A percentile compares a stretch with the other conserved stretches of the same genome.
Conservation (phyloP, 2,797 vertebrate genomes). For the Oceanodroma leucorhoa region DNA sequence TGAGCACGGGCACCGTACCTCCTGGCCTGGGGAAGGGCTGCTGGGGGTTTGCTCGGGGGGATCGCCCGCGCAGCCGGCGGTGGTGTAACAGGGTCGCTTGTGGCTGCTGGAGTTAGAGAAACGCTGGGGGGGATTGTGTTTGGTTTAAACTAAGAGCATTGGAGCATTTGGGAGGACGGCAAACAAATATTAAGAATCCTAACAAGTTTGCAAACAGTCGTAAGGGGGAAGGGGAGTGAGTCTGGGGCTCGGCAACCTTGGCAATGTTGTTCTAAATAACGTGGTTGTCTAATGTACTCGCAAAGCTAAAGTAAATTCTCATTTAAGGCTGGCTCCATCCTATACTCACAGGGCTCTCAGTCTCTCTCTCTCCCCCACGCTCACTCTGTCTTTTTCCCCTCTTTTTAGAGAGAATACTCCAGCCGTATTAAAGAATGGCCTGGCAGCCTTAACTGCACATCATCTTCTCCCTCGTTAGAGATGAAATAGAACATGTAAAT, state of each 20-base stretch:
- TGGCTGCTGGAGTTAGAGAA: not conserved
- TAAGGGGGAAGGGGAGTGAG: not conserved
- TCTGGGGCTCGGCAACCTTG: not conserved
- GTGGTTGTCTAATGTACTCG: not conserved
- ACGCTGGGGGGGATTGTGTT: rapidly evolving
- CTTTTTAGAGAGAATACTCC: not conserved
- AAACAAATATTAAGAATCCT: not conserved
- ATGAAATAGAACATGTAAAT: constrained; percentile 35
- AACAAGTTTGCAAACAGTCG: not conserved
- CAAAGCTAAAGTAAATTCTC: constrained; percentile 4
- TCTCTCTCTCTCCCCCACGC: not conserved
- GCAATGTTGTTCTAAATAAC: not conserved
- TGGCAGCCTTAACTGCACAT: constrained; percentile 9
- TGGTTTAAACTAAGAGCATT: not conserved
- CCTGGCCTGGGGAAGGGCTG: not conserved
- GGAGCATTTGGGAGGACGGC: not conserved
- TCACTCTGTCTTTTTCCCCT: not conserved
- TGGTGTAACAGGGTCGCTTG: not conserved
- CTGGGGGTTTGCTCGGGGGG: not conserved
- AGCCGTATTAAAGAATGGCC: not conserved
- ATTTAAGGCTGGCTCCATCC: not conserved
- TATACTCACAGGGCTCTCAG: not conserved
- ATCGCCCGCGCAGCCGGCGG: not conserved
- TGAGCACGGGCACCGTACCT: rapidly evolving
- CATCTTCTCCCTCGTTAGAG: constrained; percentile 25